phyloP scores from a whole-genome alignment of 1,140 invertebrate species.

The Carcinoscorpius rotundicauda region DNA sequence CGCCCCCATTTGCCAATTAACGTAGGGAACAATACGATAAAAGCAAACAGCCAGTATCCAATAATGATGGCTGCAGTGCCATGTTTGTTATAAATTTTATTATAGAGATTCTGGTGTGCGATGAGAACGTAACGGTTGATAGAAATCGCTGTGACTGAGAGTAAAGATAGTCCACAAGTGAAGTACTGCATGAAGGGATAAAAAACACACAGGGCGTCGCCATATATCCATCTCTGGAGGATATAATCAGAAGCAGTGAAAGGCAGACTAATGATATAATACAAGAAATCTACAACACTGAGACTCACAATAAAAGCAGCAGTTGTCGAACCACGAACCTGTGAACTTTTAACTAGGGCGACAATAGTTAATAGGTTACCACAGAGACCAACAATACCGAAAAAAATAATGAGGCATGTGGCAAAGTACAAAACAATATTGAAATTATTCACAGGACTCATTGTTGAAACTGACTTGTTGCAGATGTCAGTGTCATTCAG shows the following conservation, averaged over 20 bases:
- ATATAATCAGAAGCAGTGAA: conserved; percentile 68
- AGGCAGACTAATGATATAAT: conserved; percentile 69
- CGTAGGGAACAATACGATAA: conserved; percentile 54
- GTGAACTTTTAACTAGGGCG: conserved; percentile 17
- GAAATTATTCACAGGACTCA: too few relatives aligned
- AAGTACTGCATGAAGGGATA: conserved; percentile 83
- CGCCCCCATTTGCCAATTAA: conserved; percentile 66
- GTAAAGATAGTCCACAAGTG: conserved; percentile 69
- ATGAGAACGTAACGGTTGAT: conserved; percentile 55
- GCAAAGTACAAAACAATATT: conserved; percentile 11
- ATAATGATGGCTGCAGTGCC: conserved; percentile 28
- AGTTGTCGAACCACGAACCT: conserved; percentile 48
- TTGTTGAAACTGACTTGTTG: too few relatives aligned
- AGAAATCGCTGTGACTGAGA: conserved; percentile 81
- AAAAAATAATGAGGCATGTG: conserved; percentile 16
- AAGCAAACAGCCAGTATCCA: conserved; percentile 56
- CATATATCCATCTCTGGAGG: conserved; percentile 66
- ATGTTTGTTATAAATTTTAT: conserved; percentile 17
- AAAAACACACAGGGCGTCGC: conserved; percentile 59
- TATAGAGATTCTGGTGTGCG: conserved; percentile 12
- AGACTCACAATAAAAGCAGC: conserved; percentile 77
- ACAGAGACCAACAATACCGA: conserved; percentile 21
- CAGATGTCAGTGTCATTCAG: too few relatives aligned
- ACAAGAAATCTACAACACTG: conserved; percentile 70
- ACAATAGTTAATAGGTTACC: conserved; percentile 23